Percentiles rank a stretch among this genome's conserved stretches.
Evolutionary conservation across 1,140 invertebrate species (phyloP).

Genomic region (Drosophila takahashii): DNA sequence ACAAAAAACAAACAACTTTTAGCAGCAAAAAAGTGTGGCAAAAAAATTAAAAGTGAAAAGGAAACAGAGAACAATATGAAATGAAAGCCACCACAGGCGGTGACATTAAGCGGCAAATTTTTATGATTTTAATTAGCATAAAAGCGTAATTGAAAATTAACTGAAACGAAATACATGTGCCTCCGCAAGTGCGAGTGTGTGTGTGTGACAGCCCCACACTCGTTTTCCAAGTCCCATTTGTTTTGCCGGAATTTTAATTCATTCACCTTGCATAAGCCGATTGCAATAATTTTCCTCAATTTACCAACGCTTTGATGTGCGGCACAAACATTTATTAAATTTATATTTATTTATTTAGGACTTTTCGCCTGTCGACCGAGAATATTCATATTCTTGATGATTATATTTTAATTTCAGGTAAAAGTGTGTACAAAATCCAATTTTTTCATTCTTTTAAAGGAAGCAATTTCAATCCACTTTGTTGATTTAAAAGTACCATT

Average conservation of each 20-base stretch:
- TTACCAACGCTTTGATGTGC: slow-evolving; percentile 24
- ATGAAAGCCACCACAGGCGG: slow-evolving; percentile 48
- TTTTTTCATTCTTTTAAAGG: no score
- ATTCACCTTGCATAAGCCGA: slow-evolving; percentile 30
- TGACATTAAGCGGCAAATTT: slow-evolving; percentile 63
- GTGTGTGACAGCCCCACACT: slow-evolving; percentile 3
- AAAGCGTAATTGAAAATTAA: slow-evolving; percentile 82
- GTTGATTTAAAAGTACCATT: no score
- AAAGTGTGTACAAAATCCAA: not conserved
- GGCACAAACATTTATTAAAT: slow-evolving; percentile 16
- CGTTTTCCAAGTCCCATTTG: slow-evolving; percentile 15
- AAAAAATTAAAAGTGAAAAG: slow-evolving; percentile 20
- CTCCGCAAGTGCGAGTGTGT: slow-evolving; percentile 15
- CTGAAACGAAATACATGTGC: slow-evolving; percentile 70
- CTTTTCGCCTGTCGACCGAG: slow-evolving; percentile 1
- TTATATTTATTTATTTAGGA: slow-evolving; percentile 49
- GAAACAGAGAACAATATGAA: slow-evolving; percentile 36
- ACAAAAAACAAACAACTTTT: slow-evolving; percentile 55
- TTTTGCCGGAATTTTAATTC: slow-evolving; percentile 33
- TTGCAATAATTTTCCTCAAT: slow-evolving; percentile 40
- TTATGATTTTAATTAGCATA: slow-evolving; percentile 78
- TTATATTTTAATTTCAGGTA: not conserved
- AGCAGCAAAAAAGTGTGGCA: slow-evolving; percentile 16
- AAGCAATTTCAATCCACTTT: no score
- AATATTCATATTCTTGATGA: not conserved